Conservation (phyloP, 2,888 invertebrate species). For the Andrena camellia region DNA sequence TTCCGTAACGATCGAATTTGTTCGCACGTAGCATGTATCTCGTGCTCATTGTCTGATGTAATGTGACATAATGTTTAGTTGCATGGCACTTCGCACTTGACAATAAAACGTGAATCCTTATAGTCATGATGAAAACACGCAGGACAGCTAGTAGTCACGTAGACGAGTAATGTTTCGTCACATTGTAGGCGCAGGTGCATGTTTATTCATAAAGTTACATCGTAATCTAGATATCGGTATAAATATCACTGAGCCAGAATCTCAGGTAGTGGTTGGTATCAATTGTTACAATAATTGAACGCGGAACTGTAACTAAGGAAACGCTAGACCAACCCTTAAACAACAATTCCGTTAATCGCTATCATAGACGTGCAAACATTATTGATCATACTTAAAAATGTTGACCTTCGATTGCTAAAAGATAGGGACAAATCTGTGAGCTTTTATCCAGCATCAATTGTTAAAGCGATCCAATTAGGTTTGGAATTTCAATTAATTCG, state of each 20-base stretch:
- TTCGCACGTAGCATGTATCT: neutral
- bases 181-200: conserved; percentile 62
- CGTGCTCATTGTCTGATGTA: conserved; percentile 38
- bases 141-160: conserved; percentile 23
- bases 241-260: conserved; percentile 65
- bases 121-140: conserved; percentile 60
- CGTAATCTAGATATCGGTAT: conserved; percentile 66
- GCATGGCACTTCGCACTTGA: conserved; percentile 43
- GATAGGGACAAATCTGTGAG: neutral
- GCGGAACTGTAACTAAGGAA: conserved; percentile 17
- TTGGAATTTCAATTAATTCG: conserved; percentile 77
- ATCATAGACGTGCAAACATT: conserved; percentile 2
- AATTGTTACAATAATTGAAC: conserved; percentile 56
- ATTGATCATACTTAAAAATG: conserved; percentile 14
- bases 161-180: conserved; percentile 39
- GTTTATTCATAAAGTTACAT: conserved; percentile 67
- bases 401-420: conserved; percentile 7
- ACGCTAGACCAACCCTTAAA: conserved; percentile 45
- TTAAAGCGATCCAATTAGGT: conserved; percentile 72
- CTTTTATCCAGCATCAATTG: conserved; percentile 68
- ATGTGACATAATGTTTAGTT: conserved; percentile 63
- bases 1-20: neutral
- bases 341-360: conserved; percentile 24
- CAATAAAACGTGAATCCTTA: conserved; percentile 73
- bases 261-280: conserved; percentile 46